phyloP scores from a whole-genome alignment of 37 sponge, comb jelly and placozoan species.

The Amphimedon queenslandica region DNA sequence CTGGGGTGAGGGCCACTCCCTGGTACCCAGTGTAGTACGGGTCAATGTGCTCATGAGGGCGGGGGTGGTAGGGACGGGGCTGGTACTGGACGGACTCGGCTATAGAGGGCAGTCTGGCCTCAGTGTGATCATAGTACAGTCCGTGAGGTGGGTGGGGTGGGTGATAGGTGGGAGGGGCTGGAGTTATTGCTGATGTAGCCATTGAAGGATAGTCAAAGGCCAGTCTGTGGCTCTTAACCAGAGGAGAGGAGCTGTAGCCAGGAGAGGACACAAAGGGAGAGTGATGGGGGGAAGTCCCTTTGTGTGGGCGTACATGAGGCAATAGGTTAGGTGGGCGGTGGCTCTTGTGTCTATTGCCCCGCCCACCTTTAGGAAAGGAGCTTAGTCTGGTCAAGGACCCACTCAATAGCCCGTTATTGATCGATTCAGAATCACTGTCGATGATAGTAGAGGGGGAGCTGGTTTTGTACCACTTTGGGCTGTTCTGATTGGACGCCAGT shows the following conservation, averaged over 20 bases:
- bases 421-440: background rate
- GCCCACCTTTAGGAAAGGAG: too few relatives aligned
- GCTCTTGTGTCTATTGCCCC: background rate
- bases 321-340: background rate
- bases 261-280: background rate
- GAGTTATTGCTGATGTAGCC: background rate
- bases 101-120: too few relatives aligned
- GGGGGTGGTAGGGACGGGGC: background rate
- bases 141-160: background rate
- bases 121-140: background rate
- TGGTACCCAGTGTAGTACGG: background rate
- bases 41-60: background rate
- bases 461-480: conserved; percentile 45
- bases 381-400: background rate
- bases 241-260: background rate
- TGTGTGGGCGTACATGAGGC: background rate
- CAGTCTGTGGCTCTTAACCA: background rate
- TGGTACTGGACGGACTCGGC: too few relatives aligned
- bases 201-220: background rate
- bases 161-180: background rate
- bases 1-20: background rate
- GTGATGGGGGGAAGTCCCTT: background rate
- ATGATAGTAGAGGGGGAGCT: conserved; percentile 37
- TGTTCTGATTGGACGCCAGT: background rate
- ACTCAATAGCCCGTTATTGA: background rate